These are phyloP conservation scores for Caretta caretta DNA, from an alignment of 2,113 vertebrate genomes.

Conservation along the genomic window DNA sequence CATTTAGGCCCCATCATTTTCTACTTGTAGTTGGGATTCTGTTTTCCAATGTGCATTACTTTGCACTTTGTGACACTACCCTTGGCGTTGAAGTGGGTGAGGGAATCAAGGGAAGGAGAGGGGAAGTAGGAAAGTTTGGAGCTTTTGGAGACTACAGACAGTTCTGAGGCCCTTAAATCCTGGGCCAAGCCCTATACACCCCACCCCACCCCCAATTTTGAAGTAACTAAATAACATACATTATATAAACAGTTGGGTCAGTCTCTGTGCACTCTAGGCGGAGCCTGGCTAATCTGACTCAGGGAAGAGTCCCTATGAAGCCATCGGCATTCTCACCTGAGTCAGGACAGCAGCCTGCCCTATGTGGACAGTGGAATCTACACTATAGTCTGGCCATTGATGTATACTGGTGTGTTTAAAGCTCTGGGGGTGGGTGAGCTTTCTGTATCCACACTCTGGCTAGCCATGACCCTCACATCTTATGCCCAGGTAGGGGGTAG, in stretches of 20 bases:
- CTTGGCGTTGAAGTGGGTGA: neutral
- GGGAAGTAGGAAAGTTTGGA: neutral
- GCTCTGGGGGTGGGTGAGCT: neutral
- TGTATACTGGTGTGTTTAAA: neutral
- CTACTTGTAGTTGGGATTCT: no score
- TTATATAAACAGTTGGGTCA: neutral
- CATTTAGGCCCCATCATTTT: no score
- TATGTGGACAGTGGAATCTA: neutral
- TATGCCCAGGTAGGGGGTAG: neutral
- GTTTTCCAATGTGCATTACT: no score
- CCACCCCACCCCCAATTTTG: neutral
- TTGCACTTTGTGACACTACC: neutral
- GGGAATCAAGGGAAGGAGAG: neutral
- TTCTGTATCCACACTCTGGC: neutral
- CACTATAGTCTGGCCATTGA: neutral
- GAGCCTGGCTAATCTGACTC: neutral
- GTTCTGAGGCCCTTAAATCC: neutral
- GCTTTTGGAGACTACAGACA: neutral
- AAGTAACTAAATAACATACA: neutral
- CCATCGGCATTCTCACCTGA: neutral
- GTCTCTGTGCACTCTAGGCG: neutral
- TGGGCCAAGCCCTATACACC: neutral
- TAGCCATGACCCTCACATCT: fast-evolving
- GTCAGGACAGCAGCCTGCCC: neutral
- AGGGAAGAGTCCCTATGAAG: neutral